Evolutionary conservation across 2,888 invertebrate genomes (phyloP).

Genomic region (Synergus gifuensis): DNA sequence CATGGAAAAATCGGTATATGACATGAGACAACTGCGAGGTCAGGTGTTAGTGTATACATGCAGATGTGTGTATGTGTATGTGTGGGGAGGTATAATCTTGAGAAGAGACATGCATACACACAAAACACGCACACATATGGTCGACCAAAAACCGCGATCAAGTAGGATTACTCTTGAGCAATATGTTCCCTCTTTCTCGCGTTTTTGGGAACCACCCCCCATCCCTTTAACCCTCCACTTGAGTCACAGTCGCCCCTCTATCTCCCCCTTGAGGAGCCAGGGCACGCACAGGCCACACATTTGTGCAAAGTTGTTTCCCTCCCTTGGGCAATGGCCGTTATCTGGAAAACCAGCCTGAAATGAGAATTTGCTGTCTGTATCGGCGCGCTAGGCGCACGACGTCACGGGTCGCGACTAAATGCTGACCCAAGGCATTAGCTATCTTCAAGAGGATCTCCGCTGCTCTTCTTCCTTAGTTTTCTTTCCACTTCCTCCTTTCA

Average conservation of each 20-base stretch:
- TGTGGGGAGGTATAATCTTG: conserved; percentile 45
- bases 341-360: conserved; percentile 65
- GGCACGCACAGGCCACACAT: conserved; percentile 54
- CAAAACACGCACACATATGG: conserved; percentile 52
- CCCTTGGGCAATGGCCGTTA: conserved; percentile 68
- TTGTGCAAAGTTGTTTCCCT: conserved; percentile 55
- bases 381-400: conserved; percentile 48
- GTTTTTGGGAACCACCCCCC: conserved; percentile 21
- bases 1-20: conserved; percentile 51
- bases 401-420: conserved; percentile 41
- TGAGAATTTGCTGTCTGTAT: conserved; percentile 67
- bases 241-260: conserved; percentile 50
- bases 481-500: conserved; percentile 27
- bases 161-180: conserved; percentile 75
- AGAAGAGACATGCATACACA: conserved; percentile 44
- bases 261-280: conserved; percentile 47
- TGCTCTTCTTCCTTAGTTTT: conserved; percentile 44
- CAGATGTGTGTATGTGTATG: background rate
- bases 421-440: conserved; percentile 57
- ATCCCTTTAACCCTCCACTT: conserved; percentile 39
- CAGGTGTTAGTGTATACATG: conserved; percentile 26
- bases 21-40: conserved; percentile 43
- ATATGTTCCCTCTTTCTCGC: conserved; percentile 65
- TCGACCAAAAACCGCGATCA: conserved; percentile 75
- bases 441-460: conserved; percentile 57